Evolutionary conservation across 1,140 invertebrate species (phyloP).

Genomic region (Agrilus planipennis): DNA sequence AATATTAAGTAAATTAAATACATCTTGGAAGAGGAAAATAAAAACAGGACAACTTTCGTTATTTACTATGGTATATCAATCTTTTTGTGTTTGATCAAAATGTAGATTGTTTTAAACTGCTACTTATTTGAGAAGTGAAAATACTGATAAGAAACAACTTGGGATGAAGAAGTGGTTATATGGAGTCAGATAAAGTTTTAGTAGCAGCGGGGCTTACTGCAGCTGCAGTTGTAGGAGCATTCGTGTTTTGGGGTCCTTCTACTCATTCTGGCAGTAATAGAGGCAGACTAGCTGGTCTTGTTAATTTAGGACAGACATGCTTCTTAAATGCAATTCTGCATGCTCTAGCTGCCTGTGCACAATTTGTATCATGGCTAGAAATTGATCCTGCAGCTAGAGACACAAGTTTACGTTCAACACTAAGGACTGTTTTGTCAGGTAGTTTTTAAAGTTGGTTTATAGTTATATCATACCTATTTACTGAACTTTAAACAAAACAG

Average conservation of each 20-base stretch:
- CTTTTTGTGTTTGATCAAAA: too few relatives aligned
- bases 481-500: too few relatives aligned
- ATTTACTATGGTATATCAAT: too few relatives aligned
- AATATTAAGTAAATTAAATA: too few relatives aligned
- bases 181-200: constrained; percentile 54
- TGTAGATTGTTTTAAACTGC: too few relatives aligned
- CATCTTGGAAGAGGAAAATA: too few relatives aligned
- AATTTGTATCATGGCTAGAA: constrained; percentile 70
- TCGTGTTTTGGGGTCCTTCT: constrained; percentile 66
- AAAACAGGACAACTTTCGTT: too few relatives aligned
- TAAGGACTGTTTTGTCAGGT: constrained; percentile 31
- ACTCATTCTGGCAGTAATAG: constrained; percentile 42
- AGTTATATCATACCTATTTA: too few relatives aligned
- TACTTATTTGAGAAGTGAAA: too few relatives aligned
- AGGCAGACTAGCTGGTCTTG: constrained; percentile 64
- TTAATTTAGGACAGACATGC: constrained; percentile 77
- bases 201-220: constrained; percentile 62
- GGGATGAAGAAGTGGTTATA: constrained; percentile 27
- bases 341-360: constrained; percentile 67
- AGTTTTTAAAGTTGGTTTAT: too few relatives aligned
- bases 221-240: constrained; percentile 61
- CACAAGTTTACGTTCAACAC: constrained; percentile 26
- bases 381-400: constrained; percentile 35
- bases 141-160: too few relatives aligned
- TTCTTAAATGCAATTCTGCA: constrained; percentile 79